Evolutionary conservation across 2,113 vertebrate genomes (phyloP), one percentile per base, ranked within the genome.

Genomic region (Abramis brama): DNA sequence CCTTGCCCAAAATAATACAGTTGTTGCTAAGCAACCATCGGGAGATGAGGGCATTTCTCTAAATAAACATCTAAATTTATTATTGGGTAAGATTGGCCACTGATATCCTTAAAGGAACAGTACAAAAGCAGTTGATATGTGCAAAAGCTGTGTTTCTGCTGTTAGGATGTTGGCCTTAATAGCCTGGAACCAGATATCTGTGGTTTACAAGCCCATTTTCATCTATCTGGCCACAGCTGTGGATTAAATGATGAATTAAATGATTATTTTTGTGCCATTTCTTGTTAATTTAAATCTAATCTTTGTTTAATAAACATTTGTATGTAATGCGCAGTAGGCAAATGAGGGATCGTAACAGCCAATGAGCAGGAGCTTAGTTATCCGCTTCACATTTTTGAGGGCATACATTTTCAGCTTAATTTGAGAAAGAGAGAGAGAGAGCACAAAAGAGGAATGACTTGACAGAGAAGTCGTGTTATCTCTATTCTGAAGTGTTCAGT

Each of bases 1-100:
- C 86, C 88, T 83, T 60, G 84, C 88, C 83, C 84, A 85, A 89
- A 89, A 89, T 89, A 89, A 89, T 89, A 87, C 79, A 70, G 86
- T 87, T 87, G 88, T 89, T 87, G 88, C 88, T 87, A 64, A 85
- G 88, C 88, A 89, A 89, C 88, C 86, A 81, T 89, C 36, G 3
- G 55, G 85, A 60, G 74, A 89, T 87, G 68, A 83, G 85, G 83
- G 79, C 85, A 89, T 87, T 89, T 89, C 86, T 89, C 83, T 87
- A 87, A 89, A 89, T 89, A 89, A 89, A 89, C 81, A 89, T 80
- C 68, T 73, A 68, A 55, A 74, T 83, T 36, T 83, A 73, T 83
- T 83, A 83, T 73, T 83, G 82, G 68, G 66, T 59, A 57, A 83
- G 82, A 83, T 83, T 73, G 82, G 82, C 73, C 68, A 73, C 27